These are phyloP conservation scores for Ptychoptera contaminata DNA, from an alignment of 2,888 invertebrate genomes.

Conservation along the genomic window DNA sequence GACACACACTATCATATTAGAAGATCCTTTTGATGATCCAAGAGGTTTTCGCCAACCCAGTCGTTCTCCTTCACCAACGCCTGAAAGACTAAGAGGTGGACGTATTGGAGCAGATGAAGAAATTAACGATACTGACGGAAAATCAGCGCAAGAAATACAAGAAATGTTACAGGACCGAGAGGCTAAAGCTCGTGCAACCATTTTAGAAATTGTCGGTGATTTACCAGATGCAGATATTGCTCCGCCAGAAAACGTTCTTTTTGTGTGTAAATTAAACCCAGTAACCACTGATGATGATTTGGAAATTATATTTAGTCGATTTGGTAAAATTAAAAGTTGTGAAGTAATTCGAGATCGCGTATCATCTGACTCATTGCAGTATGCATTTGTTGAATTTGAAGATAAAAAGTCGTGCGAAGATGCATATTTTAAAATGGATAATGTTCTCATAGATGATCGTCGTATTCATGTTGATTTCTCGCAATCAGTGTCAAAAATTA, in stretches of 20 bases:
- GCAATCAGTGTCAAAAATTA: slow-evolving; percentile 91
- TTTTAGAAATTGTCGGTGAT: slow-evolving; percentile 96
- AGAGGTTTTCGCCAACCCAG: slow-evolving; percentile 58
- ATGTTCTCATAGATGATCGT: slow-evolving; percentile 95
- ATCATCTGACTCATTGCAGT: slow-evolving; percentile 88
- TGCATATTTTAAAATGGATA: slow-evolving; percentile 99
- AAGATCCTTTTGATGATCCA: slow-evolving; percentile 93
- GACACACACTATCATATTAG: slow-evolving; percentile 87
- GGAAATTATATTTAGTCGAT: slow-evolving; percentile 93
- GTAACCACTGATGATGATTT: slow-evolving; percentile 95
- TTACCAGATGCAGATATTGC: slow-evolving; percentile 93
- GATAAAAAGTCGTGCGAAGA: slow-evolving; percentile 86
- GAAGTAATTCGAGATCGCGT: slow-evolving; percentile 92
- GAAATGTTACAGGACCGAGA: slow-evolving; percentile 83
- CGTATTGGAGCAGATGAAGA: slow-evolving; percentile 88
- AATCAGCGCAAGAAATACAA: slow-evolving; percentile 65
- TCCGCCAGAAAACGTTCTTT: slow-evolving; percentile 97
- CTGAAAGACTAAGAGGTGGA: slow-evolving; percentile 65
- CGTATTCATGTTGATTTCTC: slow-evolving; percentile 99
- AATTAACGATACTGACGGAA: slow-evolving; percentile 78
- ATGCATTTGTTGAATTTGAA: slow-evolving; percentile 97
- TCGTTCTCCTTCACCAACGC: slow-evolving; percentile 77
- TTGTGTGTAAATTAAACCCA: slow-evolving; percentile 97
- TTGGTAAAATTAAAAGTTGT: slow-evolving; percentile 84
- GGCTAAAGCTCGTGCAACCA: slow-evolving; percentile 91